These are phyloP conservation scores for Aphelocoma californica DNA, from an alignment of 2,797 vertebrate species.

Conservation along the genomic window DNA sequence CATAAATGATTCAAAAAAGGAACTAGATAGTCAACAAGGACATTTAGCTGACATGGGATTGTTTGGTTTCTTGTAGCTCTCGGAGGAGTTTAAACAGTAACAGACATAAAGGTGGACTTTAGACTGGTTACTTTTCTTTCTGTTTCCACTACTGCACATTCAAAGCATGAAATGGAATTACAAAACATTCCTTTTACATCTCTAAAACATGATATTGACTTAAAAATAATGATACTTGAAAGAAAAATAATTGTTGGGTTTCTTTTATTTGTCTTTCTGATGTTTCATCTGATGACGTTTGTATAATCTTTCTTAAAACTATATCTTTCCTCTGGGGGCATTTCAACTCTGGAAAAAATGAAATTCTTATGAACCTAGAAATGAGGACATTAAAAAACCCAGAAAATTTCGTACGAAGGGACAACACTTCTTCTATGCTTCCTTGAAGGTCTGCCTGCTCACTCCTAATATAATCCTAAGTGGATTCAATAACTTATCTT, in stretches of 20 bases:
- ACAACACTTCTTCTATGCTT: background rate
- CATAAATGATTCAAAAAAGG: background rate
- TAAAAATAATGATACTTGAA: slow-evolving; percentile 2
- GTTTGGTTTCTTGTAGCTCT: background rate
- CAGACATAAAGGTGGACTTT: background rate
- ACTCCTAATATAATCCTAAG: background rate
- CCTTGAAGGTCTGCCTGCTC: background rate
- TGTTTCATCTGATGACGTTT: background rate
- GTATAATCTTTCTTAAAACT: background rate
- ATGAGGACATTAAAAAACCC: background rate
- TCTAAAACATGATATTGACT: background rate
- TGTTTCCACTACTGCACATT: background rate
- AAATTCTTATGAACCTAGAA: background rate
- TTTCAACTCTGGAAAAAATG: background rate
- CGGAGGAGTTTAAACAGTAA: background rate
- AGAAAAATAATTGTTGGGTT: background rate
- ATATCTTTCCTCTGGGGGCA: background rate
- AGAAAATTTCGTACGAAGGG: background rate
- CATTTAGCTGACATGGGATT: background rate
- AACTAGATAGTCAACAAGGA: background rate
- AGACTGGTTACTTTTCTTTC: background rate
- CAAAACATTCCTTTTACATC: background rate
- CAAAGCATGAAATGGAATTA: background rate
- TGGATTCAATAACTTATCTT: background rate
- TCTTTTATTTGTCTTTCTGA: slow-evolving; percentile 28